Evolutionary conservation across 1,140 invertebrate genomes (phyloP).

Genomic region (Berghia stephanieae): DNA sequence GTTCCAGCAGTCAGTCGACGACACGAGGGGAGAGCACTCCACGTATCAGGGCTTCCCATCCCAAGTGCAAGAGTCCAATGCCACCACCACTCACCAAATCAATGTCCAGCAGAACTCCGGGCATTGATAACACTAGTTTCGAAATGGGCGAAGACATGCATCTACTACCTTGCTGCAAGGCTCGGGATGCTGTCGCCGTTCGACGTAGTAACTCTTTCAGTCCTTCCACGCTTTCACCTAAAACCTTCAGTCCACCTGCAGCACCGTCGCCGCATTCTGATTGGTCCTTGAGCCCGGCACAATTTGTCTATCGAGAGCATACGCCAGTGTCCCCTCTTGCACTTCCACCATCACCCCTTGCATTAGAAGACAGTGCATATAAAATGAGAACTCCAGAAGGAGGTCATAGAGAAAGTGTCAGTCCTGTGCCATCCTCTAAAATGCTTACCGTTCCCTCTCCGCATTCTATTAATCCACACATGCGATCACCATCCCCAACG

Average conservation of each 20-base stretch:
- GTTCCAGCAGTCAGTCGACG: conserved; percentile 16
- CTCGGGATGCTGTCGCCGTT: conserved; percentile 8
- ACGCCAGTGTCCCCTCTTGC: conserved; percentile 16
- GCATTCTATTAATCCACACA: conserved; percentile 20
- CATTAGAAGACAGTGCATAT: conserved; percentile 28
- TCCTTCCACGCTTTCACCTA: conserved; percentile 17
- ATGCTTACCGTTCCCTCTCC: conserved; percentile 27
- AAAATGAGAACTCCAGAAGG: not conserved
- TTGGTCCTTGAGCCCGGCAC: conserved; percentile 20
- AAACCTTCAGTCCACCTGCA: conserved; percentile 23
- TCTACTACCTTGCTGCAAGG: conserved; percentile 29
- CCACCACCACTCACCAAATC: not conserved
- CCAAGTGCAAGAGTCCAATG: conserved; percentile 23
- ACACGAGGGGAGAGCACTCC: conserved; percentile 19
- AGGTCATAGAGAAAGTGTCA: not conserved
- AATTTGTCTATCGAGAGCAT: conserved; percentile 15
- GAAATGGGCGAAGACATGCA: conserved; percentile 40
- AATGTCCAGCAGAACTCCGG: conserved; percentile 32
- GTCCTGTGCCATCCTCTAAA: conserved; percentile 17
- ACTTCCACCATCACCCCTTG: conserved; percentile 20
- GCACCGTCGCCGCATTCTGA: conserved; percentile 26
- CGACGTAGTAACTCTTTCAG: conserved; percentile 30
- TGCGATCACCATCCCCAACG: conserved; percentile 20
- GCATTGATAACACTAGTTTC: conserved; percentile 50
- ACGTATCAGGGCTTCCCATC: conserved; percentile 20